phyloP scores from a whole-genome alignment of 2,888 invertebrate species.

The Orthosia gothica region DNA sequence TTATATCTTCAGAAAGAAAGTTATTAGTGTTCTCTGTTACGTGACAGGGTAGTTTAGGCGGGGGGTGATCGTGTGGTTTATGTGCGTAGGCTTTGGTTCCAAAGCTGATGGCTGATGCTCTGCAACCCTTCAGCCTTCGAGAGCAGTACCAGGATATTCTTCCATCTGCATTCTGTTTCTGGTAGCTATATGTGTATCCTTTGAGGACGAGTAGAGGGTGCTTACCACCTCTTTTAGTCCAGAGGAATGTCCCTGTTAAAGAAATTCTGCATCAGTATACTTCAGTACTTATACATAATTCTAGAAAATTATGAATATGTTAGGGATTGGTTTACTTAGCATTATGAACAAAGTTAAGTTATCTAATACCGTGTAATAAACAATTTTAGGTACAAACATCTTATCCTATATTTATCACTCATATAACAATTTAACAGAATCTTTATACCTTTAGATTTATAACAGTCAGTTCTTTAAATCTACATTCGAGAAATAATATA shows the following conservation, averaged over 20 bases:
- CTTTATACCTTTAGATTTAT: slow-evolving; percentile 7
- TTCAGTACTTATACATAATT: slow-evolving; percentile 13
- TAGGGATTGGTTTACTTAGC: background rate
- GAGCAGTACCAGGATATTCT: slow-evolving; percentile 89
- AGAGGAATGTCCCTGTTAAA: slow-evolving; percentile 83
- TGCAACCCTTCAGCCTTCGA: slow-evolving; percentile 85
- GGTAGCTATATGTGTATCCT: slow-evolving; percentile 87
- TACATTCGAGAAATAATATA: slow-evolving; percentile 7
- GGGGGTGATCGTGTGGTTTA: slow-evolving; percentile 84
- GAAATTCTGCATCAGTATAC: slow-evolving; percentile 39
- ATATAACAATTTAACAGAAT: slow-evolving; percentile 40
- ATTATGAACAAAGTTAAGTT: slow-evolving; percentile 11
- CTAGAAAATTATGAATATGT: background rate
- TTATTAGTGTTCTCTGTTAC: slow-evolving; percentile 32
- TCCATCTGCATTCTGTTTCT: slow-evolving; percentile 87
- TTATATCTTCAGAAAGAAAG: slow-evolving; percentile 38
- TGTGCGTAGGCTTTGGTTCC: slow-evolving; percentile 76
- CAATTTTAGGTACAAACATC: slow-evolving; percentile 17
- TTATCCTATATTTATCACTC: slow-evolving; percentile 10
- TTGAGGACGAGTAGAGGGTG: slow-evolving; percentile 84
- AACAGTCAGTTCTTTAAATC: slow-evolving; percentile 36
- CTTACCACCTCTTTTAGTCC: slow-evolving; percentile 87
- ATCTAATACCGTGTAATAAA: slow-evolving; percentile 38
- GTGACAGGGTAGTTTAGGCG: slow-evolving; percentile 77
- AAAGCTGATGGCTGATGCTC: slow-evolving; percentile 84